phyloP scores from a whole-genome alignment of 2,888 invertebrate genomes.

The Chirona hameri region DNA sequence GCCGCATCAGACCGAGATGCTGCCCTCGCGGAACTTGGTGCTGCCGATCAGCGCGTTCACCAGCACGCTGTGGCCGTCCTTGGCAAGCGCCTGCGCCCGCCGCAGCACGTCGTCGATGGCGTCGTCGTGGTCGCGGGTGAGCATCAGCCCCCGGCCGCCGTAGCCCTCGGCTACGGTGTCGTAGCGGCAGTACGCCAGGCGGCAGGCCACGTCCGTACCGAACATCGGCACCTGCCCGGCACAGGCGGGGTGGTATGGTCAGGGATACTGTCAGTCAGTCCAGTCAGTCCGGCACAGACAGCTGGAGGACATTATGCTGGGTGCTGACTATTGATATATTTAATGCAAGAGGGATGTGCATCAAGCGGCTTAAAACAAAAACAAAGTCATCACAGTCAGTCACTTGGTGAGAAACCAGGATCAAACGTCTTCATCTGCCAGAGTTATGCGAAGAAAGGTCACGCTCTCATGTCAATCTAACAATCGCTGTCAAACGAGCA shows the following conservation, averaged over 20 bases:
- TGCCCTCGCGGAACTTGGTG: constrained; percentile 57
- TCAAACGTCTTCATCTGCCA: too few relatives aligned
- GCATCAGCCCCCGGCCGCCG: constrained; percentile 53
- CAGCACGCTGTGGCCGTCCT: constrained; percentile 50
- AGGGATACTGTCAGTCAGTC: too few relatives aligned
- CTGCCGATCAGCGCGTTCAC: constrained; percentile 57
- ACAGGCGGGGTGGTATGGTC: not conserved
- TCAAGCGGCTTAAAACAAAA: too few relatives aligned
- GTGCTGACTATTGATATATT: too few relatives aligned
- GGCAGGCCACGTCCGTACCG: constrained; percentile 54
- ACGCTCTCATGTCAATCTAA: too few relatives aligned
- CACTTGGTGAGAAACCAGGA: too few relatives aligned
- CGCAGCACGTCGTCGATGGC: constrained; percentile 41
- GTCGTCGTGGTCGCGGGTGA: constrained; percentile 49
- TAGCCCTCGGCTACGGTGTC: constrained; percentile 53
- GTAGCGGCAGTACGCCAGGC: constrained; percentile 54
- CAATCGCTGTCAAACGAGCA: too few relatives aligned
- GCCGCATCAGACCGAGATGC: constrained; percentile 53
- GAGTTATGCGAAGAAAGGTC: too few relatives aligned
- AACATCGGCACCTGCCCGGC: constrained; percentile 49
- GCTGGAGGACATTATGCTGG: not conserved
- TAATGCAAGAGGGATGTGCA: too few relatives aligned
- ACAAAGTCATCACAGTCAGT: too few relatives aligned
- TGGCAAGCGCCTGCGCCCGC: constrained; percentile 38
- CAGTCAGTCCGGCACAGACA: not conserved